Percentiles rank a stretch among this genome's conserved stretches.
phyloP scores from a whole-genome alignment of 2,888 invertebrate genomes.

The Ashinkailepas kermadecensis region DNA sequence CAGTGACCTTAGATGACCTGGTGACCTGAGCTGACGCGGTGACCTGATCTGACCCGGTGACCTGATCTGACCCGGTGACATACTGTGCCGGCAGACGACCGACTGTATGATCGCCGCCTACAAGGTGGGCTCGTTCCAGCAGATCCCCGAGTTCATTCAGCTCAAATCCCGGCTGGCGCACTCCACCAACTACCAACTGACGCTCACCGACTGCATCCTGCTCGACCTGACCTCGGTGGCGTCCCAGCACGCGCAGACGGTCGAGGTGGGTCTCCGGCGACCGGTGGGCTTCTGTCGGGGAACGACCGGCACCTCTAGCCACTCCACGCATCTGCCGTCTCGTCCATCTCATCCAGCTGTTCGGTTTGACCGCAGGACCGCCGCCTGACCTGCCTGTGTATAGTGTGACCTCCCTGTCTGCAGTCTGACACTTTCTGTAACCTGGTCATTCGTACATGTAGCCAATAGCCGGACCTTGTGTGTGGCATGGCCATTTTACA shows the following conservation, averaged over 20 bases:
- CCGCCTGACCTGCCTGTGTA: neutral
- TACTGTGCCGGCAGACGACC: neutral
- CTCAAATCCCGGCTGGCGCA: conserved; percentile 71
- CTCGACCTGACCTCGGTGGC: conserved; percentile 56
- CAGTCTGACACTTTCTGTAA: no score
- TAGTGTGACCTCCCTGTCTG: neutral
- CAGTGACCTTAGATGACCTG: no score
- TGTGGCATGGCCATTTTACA: no score
- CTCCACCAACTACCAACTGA: conserved; percentile 66
- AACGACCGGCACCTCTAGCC: no score
- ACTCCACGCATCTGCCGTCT: no score
- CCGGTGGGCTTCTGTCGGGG: no score
- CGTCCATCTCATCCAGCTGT: no score
- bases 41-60: no score
- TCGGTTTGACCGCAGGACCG: neutral
- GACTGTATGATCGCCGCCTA: conserved; percentile 68
- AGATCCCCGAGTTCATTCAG: conserved; percentile 80
- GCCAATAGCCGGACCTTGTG: no score
- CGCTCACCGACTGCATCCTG: conserved; percentile 59
- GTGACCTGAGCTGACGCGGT: no score
- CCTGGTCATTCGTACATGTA: no score
- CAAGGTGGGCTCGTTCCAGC: conserved; percentile 88
- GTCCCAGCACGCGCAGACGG: conserved; percentile 38
- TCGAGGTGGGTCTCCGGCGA: conserved; percentile 29
- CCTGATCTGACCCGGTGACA: no score